phyloP scores from a whole-genome alignment of 2,113 vertebrate genomes.

The Stomatorhinus ivindoensis region DNA sequence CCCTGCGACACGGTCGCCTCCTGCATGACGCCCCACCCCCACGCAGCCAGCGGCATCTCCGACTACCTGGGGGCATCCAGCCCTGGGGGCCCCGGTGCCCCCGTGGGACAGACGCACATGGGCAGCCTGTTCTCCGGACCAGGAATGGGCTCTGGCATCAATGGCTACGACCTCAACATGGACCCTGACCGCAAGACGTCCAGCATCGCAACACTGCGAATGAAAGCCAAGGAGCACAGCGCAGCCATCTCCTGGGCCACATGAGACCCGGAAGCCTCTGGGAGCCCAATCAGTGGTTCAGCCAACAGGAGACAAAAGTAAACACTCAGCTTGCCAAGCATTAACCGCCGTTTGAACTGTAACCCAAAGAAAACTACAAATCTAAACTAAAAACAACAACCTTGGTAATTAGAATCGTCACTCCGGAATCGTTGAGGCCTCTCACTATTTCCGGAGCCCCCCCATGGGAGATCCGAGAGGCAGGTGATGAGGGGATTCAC shows the following conservation, averaged over 20 bases:
- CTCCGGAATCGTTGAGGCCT: conserved; percentile 14
- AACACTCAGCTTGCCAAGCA: conserved; percentile 20
- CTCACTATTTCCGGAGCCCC: neutral
- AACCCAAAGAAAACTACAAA: conserved; percentile 37
- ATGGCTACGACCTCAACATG: conserved; percentile 85
- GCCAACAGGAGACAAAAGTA: conserved; percentile 26
- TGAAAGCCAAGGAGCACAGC: conserved; percentile 99
- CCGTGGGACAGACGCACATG: conserved; percentile 86
- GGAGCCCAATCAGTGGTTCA: conserved; percentile 25
- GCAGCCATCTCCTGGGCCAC: conserved; percentile 98
- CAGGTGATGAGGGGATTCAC: neutral
- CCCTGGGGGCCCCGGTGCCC: conserved; percentile 68
- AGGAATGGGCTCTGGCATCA: conserved; percentile 77
- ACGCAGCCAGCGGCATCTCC: conserved; percentile 72
- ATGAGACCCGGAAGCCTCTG: conserved; percentile 59
- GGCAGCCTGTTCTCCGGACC: conserved; percentile 79
- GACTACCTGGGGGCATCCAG: conserved; percentile 83
- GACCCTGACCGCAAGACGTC: conserved; percentile 98
- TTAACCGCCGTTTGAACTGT: conserved; percentile 37
- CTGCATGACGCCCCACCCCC: conserved; percentile 95
- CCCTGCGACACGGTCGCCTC: conserved; percentile 87
- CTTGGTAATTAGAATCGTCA: conserved; percentile 34
- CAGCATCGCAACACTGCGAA: conserved; percentile 90
- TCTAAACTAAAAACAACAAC: neutral
- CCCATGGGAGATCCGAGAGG: neutral